A percentile compares a stretch with the other conserved stretches of the same genome.
Evolutionary conservation across 2,888 invertebrate species (phyloP).

Genomic region (Caenorhabditis sp.): DNA sequence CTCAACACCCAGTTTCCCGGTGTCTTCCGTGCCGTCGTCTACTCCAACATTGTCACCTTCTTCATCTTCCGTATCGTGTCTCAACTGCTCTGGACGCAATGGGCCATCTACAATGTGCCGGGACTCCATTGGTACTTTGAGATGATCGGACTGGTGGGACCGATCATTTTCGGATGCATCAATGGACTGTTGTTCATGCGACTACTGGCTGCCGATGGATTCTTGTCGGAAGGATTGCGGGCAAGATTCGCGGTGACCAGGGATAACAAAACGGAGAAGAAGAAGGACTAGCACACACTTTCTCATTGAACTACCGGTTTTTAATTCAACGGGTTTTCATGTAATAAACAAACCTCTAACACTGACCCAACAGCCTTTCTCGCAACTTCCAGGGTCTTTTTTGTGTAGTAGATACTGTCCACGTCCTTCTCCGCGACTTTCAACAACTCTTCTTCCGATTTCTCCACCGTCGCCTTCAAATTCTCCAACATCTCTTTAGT

Average conservation of each 20-base stretch:
- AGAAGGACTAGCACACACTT: background rate
- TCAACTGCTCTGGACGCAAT: constrained; percentile 74
- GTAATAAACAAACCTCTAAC: constrained; percentile 56
- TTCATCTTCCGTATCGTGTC: constrained; percentile 77
- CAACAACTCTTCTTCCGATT: constrained; percentile 56
- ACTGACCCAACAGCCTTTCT: constrained; percentile 60
- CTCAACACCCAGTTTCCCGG: constrained; percentile 53
- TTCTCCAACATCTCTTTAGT: constrained; percentile 48
- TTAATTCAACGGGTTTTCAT: too few relatives aligned
- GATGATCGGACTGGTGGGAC: constrained; percentile 66
- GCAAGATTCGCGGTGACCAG: constrained; percentile 42
- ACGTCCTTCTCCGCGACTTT: constrained; percentile 29
- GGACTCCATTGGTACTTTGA: constrained; percentile 73
- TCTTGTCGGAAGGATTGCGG: constrained; percentile 62
- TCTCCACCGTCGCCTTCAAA: constrained; percentile 40
- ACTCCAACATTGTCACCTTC: constrained; percentile 76
- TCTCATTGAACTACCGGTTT: too few relatives aligned
- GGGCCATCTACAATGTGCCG: constrained; percentile 60
- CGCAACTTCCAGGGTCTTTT: constrained; percentile 56
- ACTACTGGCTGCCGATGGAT: constrained; percentile 78
- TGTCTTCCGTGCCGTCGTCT: constrained; percentile 66
- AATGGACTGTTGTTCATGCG: constrained; percentile 77
- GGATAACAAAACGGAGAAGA: constrained; percentile 7
- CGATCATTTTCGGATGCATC: constrained; percentile 74
- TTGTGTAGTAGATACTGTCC: constrained; percentile 67